Evolutionary conservation across 2,888 invertebrate species (phyloP).

Genomic region (Epiperipatus broadwayi): DNA sequence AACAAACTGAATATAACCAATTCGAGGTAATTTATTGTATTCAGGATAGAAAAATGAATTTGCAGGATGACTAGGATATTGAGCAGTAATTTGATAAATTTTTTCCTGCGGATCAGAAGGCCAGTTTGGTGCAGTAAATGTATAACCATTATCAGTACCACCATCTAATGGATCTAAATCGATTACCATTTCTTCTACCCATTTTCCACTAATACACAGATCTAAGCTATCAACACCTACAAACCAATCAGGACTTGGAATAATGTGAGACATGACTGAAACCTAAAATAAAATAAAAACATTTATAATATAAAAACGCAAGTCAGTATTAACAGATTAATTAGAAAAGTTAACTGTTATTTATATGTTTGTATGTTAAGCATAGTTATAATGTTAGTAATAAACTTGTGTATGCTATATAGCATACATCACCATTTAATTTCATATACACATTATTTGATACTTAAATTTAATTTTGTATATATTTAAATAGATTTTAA

Average conservation of each 20-base stretch:
- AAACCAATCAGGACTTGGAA: conserved; percentile 90
- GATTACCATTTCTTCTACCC: conserved; percentile 71
- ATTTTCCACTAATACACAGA: conserved; percentile 72
- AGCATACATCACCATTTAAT: too few species aligned
- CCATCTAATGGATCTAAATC: conserved; percentile 83
- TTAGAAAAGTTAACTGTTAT: too few species aligned
- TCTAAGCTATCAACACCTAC: conserved; percentile 70
- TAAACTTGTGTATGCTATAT: too few species aligned
- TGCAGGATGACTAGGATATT: conserved; percentile 73
- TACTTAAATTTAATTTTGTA: too few species aligned
- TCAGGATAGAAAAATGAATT: conserved; percentile 86
- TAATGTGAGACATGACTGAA: conserved; percentile 69
- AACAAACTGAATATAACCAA: conserved; percentile 49
- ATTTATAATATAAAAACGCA: too few species aligned
- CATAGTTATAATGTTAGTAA: too few species aligned
- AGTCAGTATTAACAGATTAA: conserved; percentile 12
- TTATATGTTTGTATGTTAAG: too few species aligned
- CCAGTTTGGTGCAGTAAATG: conserved; percentile 92
- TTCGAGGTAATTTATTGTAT: conserved; percentile 61
- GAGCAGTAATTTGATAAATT: conserved; percentile 68
- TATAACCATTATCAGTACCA: conserved; percentile 83
- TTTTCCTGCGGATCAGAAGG: conserved; percentile 71
- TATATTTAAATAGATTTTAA: too few species aligned
- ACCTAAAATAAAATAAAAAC: conserved; percentile 40
- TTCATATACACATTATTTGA: too few species aligned